Evolutionary conservation across 2,797 vertebrate genomes (phyloP), one percentile per base, ranked within the genome.

Genomic region (Anabas testudineus): DNA sequence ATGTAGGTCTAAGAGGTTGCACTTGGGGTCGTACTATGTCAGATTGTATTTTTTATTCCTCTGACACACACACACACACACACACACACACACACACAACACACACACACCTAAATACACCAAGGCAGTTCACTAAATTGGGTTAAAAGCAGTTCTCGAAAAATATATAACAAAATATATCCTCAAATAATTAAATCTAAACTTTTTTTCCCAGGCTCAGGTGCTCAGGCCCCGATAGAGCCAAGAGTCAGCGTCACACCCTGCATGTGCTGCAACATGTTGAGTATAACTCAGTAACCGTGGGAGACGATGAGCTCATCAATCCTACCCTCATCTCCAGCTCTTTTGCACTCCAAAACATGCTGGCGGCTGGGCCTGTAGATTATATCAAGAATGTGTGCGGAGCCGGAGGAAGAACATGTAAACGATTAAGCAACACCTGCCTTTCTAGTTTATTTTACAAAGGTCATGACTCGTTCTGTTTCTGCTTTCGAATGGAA

Each of bases 241-340:
- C 36, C 52, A 62, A 49, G 36, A 46, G 65, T 57, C 37, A 15
- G 37, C 1, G 5, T 73, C 78, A 80, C 80, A 26, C 82, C 78
- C 78, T 54, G 53, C 43, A 78, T 28, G 41, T 76, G 82, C 63
- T 74, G 54, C n/a, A 87, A 80, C 74, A 72, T 1, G 67, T 69
- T 37, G 41, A 10, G 21, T 19, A 24, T 64, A 51, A 42, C 39
- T 54, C 19, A 0, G 19, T 45, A 67, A 48, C 57, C 16, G 34
- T 5, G 19, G 9, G n/a, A 56, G 19, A 55, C 1, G 49, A 77
- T 87, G 85, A 89, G 63, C 61, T 87, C 84, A 87, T 74, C 58
- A 59, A 71, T 75, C 49, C 42, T 71, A 49, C 80, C 86, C 78
- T 67, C 47, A 15, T 24, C 55, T 55, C 32, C 16, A 45, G 46